Evolutionary conservation across 2,888 invertebrate genomes (phyloP).

Genomic region (Drosophila tanythrix): DNA sequence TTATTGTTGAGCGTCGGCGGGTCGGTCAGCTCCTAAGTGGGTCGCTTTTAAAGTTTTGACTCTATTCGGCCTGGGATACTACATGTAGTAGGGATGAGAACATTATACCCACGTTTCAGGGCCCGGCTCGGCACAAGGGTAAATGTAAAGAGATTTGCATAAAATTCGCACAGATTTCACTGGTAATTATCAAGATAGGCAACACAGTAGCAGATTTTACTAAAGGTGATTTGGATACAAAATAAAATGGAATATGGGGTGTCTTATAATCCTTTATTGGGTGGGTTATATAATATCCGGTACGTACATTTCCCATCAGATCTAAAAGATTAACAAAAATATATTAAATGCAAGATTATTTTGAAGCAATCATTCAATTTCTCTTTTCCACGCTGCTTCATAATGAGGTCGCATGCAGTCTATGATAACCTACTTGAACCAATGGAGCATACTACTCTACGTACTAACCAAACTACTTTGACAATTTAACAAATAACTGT

Average conservation of each 20-base stretch:
- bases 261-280: background rate
- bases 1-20: slow-evolving; percentile 38
- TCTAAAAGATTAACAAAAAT: background rate
- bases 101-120: slow-evolving; percentile 44
- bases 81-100: slow-evolving; percentile 1
- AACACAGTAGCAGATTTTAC: slow-evolving; percentile 52
- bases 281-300: background rate
- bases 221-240: background rate
- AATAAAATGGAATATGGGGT: background rate
- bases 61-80: slow-evolving; percentile 3
- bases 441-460: slow-evolving; percentile 43
- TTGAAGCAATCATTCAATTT: background rate
- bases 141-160: slow-evolving; percentile 54
- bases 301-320: background rate
- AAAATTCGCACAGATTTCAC: slow-evolving; percentile 61
- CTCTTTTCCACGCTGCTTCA: slow-evolving; percentile 1
- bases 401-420: background rate
- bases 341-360: background rate
- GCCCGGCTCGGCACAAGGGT: slow-evolving; percentile 34
- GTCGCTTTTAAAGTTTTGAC: slow-evolving; percentile 10
- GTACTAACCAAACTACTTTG: slow-evolving; percentile 20
- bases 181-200: slow-evolving; percentile 38
- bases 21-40: slow-evolving; percentile 26
- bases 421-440: slow-evolving; percentile 27
- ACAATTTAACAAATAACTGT: slow-evolving; percentile 32